Evolutionary conservation across 2,113 vertebrate genomes (phyloP).

Genomic region (Tyrannus savana): DNA sequence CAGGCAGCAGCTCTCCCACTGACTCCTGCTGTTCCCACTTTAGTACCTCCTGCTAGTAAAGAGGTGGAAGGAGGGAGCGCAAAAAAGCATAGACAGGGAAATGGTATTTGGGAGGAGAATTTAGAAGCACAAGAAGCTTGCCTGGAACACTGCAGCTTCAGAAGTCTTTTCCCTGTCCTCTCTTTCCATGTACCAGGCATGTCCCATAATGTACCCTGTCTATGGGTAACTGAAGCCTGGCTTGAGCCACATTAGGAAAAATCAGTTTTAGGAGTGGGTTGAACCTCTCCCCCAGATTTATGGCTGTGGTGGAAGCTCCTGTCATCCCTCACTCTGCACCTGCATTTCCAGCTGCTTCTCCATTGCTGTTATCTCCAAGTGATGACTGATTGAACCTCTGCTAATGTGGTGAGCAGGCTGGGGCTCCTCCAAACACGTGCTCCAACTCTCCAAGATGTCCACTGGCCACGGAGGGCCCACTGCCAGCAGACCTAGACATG

Average conservation of each 20-base stretch:
- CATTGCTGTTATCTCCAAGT: slow-evolving; percentile 1
- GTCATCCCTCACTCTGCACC: neutral
- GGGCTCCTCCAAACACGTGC: neutral
- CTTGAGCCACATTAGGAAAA: neutral
- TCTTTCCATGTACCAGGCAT: neutral
- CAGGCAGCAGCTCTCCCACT: neutral
- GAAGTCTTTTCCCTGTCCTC: neutral
- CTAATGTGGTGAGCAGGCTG: neutral
- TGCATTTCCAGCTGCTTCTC: neutral
- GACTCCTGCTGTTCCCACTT: neutral
- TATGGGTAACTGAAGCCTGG: neutral
- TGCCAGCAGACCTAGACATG: neutral
- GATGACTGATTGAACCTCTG: neutral
- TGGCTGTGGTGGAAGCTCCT: neutral
- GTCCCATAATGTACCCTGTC: neutral
- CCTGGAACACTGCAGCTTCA: neutral
- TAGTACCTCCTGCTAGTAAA: neutral
- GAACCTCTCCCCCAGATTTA: neutral
- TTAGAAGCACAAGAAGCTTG: neutral
- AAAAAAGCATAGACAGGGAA: neutral
- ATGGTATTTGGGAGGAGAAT: neutral
- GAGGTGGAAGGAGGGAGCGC: neutral
- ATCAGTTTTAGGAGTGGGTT: neutral
- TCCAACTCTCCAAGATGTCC: neutral
- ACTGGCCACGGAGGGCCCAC: neutral